Percentiles rank a stretch among this genome's conserved stretches.
Conservation (phyloP, 2,797 vertebrate species). For the Threskiornis aethiopicus region DNA sequence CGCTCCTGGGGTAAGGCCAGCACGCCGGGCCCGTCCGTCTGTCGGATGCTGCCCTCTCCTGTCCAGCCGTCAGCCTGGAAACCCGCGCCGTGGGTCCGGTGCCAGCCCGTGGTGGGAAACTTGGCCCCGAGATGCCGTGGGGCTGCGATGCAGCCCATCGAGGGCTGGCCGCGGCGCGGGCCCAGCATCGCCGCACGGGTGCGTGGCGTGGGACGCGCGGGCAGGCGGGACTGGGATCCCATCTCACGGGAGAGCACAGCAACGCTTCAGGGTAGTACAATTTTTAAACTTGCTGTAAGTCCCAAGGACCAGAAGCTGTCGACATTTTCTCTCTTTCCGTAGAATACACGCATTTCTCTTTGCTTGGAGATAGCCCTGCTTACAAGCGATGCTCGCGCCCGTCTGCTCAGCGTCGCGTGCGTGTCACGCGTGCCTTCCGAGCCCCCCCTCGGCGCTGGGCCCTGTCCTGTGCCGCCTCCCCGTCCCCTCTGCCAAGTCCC, state of each 20-base stretch:
- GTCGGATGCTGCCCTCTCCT: neutral
- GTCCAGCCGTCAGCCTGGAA: neutral
- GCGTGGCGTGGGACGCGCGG: neutral
- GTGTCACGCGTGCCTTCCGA: rapidly evolving
- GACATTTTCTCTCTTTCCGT: neutral
- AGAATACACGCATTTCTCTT: rapidly evolving
- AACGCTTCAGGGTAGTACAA: rapidly evolving
- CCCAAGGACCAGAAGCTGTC: neutral
- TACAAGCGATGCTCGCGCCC: rapidly evolving
- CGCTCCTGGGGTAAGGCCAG: neutral
- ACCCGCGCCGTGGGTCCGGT: neutral
- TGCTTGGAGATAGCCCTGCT: neutral
- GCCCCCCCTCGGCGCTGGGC: neutral
- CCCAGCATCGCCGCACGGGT: neutral
- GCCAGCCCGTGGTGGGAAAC: neutral
- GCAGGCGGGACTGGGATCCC: neutral
- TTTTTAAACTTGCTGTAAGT: no score
- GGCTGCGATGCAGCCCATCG: rapidly evolving
- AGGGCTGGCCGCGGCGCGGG: neutral
- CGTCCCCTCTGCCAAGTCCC: rapidly evolving
- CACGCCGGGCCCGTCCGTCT: neutral
- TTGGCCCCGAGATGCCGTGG: neutral
- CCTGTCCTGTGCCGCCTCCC: neutral
- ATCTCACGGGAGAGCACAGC: rapidly evolving
- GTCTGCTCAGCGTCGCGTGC: neutral